A percentile compares a stretch with the other conserved stretches of the same genome.
These are phyloP conservation scores for Muscicapa comitata DNA, from an alignment of 2,797 vertebrate genomes.

Conservation along the genomic window DNA sequence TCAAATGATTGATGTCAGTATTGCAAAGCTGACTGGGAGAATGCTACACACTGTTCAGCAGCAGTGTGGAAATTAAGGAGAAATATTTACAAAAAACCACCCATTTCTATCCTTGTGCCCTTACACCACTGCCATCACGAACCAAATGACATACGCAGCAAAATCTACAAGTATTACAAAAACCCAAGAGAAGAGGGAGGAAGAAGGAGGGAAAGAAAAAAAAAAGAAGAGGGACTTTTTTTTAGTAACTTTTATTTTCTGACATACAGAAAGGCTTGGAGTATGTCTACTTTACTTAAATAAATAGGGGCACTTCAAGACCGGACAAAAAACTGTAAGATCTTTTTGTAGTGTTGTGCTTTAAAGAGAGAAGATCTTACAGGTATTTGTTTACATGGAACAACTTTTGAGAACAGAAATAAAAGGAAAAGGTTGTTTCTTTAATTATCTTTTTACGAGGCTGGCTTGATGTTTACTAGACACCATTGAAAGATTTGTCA, in stretches of 20 bases:
- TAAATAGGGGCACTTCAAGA: conserved; percentile 77
- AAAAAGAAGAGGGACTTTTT: not conserved
- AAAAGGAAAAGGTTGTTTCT: conserved; percentile 60
- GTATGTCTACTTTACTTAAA: conserved; percentile 63
- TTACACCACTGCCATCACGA: conserved; percentile 67
- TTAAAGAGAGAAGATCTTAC: conserved; percentile 75
- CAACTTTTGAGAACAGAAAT: conserved; percentile 46
- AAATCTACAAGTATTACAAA: conserved; percentile 61
- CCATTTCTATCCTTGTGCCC: conserved; percentile 71
- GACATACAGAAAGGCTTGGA: conserved; percentile 38
- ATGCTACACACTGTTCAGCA: conserved; percentile 68
- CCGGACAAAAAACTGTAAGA: conserved; percentile 70
- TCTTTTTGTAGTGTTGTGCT: conserved; percentile 81
- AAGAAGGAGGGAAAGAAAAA: not conserved
- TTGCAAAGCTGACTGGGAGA: conserved; percentile 78
- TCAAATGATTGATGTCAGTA: conserved; percentile 78
- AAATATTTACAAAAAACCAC: conserved; percentile 76
- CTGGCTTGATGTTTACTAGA: conserved; percentile 74
- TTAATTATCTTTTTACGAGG: conserved; percentile 48
- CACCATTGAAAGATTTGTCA: conserved; percentile 69
- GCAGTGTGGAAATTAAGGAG: conserved; percentile 72
- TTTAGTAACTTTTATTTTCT: conserved; percentile 19
- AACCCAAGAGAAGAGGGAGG: not conserved
- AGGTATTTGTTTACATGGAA: conserved; percentile 58
- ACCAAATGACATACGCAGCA: conserved; percentile 18